These are phyloP conservation scores for Tachyglossus aculeatus DNA, from an alignment of 2,797 vertebrate genomes.

Conservation along the genomic window DNA sequence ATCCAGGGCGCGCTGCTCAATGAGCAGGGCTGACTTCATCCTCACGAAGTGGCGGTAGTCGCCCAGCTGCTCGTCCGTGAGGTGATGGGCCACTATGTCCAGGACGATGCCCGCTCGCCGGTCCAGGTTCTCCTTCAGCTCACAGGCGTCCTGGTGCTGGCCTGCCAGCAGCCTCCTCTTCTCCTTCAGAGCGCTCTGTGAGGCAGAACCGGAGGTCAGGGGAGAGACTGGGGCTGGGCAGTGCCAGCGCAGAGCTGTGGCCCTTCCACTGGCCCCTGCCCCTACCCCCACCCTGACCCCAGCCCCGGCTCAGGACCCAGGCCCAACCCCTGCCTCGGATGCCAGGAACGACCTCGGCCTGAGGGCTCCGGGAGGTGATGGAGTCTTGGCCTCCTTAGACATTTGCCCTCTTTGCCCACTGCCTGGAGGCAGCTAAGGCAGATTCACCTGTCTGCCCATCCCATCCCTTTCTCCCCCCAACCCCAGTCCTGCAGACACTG, in stretches of 20 bases:
- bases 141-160: conserved; percentile 91
- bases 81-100: conserved; percentile 83
- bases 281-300: too few species aligned
- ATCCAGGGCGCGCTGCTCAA: conserved; percentile 90
- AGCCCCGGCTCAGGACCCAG: neutral
- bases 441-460: too few species aligned
- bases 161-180: conserved; percentile 87
- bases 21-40: conserved; percentile 88
- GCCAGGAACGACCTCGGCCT: neutral
- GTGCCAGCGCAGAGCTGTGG: too few species aligned
- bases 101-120: conserved; percentile 88
- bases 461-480: too few species aligned
- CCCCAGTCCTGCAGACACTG: too few species aligned
- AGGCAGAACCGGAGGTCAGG: too few species aligned
- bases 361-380: too few species aligned
- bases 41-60: conserved; percentile 88
- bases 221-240: too few species aligned
- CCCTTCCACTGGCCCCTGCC: too few species aligned
- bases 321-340: neutral
- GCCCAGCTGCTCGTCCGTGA: conserved; percentile 80
- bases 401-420: too few species aligned
- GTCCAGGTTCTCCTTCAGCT: conserved; percentile 96
- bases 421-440: too few species aligned
- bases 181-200: conserved; percentile 84
- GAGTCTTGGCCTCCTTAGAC: too few species aligned